Base-by-base conservation (phyloP, 2,797 vertebrate species). In the Notolepis coatsorum region DNA sequence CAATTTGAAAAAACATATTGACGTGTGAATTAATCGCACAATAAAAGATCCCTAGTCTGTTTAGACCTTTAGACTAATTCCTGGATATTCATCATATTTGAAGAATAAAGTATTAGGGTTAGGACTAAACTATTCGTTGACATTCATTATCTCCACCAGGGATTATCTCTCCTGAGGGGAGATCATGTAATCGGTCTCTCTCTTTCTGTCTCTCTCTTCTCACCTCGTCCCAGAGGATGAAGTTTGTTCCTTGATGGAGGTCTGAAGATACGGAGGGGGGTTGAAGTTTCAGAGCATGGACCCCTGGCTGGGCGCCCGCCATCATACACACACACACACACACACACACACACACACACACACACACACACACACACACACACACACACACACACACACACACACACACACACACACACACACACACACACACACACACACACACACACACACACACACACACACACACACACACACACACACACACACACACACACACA, bases 191-290 rank as follows among this genome's bases (percentile, higher is more conserved):
- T n/a, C n/a, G n/a, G n/a, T n/a, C n/a, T n/a, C n/a, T n/a, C n/a
- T n/a, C n/a, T n/a, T n/a, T n/a, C n/a, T n/a, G n/a, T n/a, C n/a
- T n/a, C n/a, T n/a, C n/a, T n/a, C n/a, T 77, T 93, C 95, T 96
- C 87, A 99, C 97, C 93, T 99, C 97, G 85, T 99, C 97, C 97
- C 97, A 99, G 93, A 96, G 98, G 74, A 95, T 96, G 87, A 98
- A 99, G 93, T 96, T 95, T 84, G 93, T 94, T 84, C 97, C 97
- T 69, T 93, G 96, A 92, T 93, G 97, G 87, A 98, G 93, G 21
- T 91, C 92, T 62, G 92, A 91, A 45, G 96, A 95, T 68, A 99
- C 94, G 63, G 91, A 91, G 74, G 97, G 94, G 54, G 94, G 94
- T 87, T 96, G 95, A 91, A 99, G 97, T 93, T 97, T 97, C 77